These are phyloP conservation scores for Heliothis subflexa DNA, from an alignment of 1,140 invertebrate genomes.

Conservation along the genomic window DNA sequence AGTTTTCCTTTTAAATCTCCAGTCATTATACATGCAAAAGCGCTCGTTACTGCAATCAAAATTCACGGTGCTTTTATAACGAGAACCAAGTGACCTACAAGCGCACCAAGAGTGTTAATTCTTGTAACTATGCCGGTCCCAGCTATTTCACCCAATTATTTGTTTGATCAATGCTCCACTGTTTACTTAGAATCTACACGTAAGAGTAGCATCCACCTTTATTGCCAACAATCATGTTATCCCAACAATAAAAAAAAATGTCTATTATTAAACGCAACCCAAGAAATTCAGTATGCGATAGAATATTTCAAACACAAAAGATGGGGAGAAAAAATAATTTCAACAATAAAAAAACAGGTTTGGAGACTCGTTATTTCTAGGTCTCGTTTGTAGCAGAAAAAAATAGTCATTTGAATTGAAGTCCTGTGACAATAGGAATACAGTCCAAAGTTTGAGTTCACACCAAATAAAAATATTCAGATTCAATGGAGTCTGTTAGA, in stretches of 20 bases:
- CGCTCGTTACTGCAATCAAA: slow-evolving; percentile 15
- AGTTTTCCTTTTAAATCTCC: slow-evolving; percentile 19
- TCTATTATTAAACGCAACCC: slow-evolving; percentile 20
- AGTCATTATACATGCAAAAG: slow-evolving; percentile 30
- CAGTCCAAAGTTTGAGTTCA: neutral
- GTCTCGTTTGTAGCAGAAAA: slow-evolving; percentile 9
- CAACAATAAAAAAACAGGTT: slow-evolving; percentile 44
- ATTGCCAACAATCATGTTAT: neutral
- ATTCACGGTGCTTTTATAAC: slow-evolving; percentile 32
- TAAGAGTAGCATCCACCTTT: neutral
- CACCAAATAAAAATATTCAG: slow-evolving; percentile 32
- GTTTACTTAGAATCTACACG: slow-evolving; percentile 13
- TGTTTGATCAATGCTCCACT: slow-evolving; percentile 35
- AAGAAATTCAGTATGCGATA: slow-evolving; percentile 37
- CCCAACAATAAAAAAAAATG: slow-evolving; percentile 1
- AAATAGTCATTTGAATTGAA: slow-evolving; percentile 43
- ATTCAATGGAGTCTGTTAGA: slow-evolving; percentile 31
- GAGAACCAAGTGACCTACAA: slow-evolving; percentile 22
- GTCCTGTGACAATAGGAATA: slow-evolving; percentile 16
- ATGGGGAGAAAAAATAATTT: slow-evolving; percentile 24
- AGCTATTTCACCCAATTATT: slow-evolving; percentile 16
- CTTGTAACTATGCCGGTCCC: slow-evolving; percentile 27
- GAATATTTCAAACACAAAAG: slow-evolving; percentile 41
- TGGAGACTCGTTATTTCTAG: slow-evolving; percentile 42
- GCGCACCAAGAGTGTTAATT: slow-evolving; percentile 32